phyloP scores from a whole-genome alignment of 2,113 vertebrate genomes.

The Nycticorax nycticorax region DNA sequence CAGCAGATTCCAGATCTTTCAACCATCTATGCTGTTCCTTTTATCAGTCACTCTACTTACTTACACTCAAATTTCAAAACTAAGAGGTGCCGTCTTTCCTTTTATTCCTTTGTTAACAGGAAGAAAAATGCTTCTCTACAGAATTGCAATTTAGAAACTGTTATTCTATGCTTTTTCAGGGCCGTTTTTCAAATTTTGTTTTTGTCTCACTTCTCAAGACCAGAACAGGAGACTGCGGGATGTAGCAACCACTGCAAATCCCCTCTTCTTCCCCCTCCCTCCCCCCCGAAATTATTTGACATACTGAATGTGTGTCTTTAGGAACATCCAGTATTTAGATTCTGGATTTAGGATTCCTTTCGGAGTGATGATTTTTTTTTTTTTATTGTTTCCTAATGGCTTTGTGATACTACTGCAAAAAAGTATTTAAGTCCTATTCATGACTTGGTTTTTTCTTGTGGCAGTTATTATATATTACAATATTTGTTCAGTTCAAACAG shows the following conservation, averaged over 20 bases:
- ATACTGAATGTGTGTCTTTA: not conserved
- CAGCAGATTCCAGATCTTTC: conserved; percentile 24
- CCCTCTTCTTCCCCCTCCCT: not conserved
- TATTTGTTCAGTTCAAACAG: not conserved
- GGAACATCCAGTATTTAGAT: not conserved
- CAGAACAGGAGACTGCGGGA: not conserved
- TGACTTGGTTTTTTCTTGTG: not conserved
- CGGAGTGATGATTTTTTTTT: not conserved
- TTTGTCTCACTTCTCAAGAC: not conserved
- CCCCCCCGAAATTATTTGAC: not conserved
- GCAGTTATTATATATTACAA: not conserved
- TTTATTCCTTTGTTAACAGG: not conserved
- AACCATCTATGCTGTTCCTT: conserved; percentile 14
- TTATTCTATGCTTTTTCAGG: not conserved
- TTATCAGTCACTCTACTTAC: conserved; percentile 3
- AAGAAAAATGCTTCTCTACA: not conserved
- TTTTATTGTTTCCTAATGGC: not conserved
- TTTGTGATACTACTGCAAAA: not conserved
- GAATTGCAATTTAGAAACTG: not conserved
- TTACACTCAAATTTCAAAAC: not conserved
- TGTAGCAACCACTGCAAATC: not conserved
- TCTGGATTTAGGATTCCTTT: not conserved
- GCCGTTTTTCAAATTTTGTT: not conserved
- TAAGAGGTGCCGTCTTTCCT: not conserved
- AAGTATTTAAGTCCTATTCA: not conserved